Percentiles rank a stretch among this genome's conserved stretches.
Evolutionary conservation across 2,888 invertebrate species (phyloP).

Genomic region (Drosophila kambysellisi): DNA sequence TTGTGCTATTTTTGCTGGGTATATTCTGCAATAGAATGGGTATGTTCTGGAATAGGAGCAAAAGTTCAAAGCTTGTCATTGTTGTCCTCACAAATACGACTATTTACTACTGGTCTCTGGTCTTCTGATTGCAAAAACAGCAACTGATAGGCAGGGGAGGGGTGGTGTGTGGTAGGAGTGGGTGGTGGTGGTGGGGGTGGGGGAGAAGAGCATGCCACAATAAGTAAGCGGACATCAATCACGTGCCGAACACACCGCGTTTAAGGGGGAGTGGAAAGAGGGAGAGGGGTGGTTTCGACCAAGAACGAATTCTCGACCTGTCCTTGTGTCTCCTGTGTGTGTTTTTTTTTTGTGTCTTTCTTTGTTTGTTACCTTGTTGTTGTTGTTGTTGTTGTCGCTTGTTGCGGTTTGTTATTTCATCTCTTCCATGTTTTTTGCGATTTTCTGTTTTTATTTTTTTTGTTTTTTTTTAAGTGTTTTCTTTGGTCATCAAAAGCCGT

Average conservation of each 20-base stretch:
- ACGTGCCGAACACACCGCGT: conserved; percentile 51
- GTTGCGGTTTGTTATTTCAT: conserved; percentile 43
- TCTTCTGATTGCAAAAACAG: conserved; percentile 41
- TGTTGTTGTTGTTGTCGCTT: conserved; percentile 22
- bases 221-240: conserved; percentile 67
- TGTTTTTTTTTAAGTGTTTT: conserved; percentile 54
- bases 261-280: background rate
- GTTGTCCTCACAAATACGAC: conserved; percentile 24
- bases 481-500: conserved; percentile 70
- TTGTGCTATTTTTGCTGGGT: conserved; percentile 27
- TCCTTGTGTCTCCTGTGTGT: background rate
- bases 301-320: conserved; percentile 9
- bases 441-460: background rate
- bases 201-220: conserved; percentile 37
- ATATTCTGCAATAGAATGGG: background rate
- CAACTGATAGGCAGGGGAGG: background rate
- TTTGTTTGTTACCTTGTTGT: background rate
- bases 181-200: no score
- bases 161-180: background rate
- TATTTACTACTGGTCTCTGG: conserved; percentile 23
- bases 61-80: conserved; percentile 30
- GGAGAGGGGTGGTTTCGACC: background rate
- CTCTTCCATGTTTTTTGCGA: conserved; percentile 3
- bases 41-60: background rate
- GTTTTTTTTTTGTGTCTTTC: background rate